These are phyloP conservation scores for Hirtodrosophila histrioides DNA, from an alignment of 2,888 invertebrate species.

Conservation along the genomic window DNA sequence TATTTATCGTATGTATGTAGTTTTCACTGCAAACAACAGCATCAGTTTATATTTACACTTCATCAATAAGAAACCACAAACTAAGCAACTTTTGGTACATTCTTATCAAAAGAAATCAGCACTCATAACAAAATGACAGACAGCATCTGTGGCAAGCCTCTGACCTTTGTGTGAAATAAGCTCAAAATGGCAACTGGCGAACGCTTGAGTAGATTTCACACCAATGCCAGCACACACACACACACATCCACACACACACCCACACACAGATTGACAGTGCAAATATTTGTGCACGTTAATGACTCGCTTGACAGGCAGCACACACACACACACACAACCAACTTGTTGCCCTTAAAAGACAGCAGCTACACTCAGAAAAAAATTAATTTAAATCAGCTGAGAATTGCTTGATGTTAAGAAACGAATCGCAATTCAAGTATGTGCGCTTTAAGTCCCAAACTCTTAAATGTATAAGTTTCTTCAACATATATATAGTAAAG, in stretches of 20 bases:
- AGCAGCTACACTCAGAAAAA: constrained; percentile 5
- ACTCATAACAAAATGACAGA: constrained; percentile 13
- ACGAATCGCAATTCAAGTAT: too few species aligned
- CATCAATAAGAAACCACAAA: constrained; percentile 9
- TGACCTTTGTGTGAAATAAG: constrained; percentile 53
- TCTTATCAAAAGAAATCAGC: constrained; percentile 23
- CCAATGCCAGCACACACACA: constrained; percentile 26
- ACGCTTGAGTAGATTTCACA: constrained; percentile 55
- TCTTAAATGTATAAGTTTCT: too few species aligned
- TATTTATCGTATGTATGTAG: too few species aligned
- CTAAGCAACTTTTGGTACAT: background rate
- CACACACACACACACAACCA: constrained; percentile 13
- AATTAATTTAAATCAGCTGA: background rate
- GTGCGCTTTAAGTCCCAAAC: too few species aligned
- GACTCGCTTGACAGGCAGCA: constrained; percentile 54
- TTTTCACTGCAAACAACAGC: background rate
- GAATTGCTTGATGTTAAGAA: background rate
- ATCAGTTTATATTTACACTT: constrained; percentile 4
- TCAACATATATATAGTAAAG: too few species aligned
- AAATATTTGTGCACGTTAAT: constrained; percentile 75
- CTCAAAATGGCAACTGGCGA: constrained; percentile 51
- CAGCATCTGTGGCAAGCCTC: constrained; percentile 30
- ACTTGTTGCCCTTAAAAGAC: constrained; percentile 17
- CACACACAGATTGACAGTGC: background rate
- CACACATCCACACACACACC: constrained; percentile 1